phyloP scores from a whole-genome alignment of 2,113 vertebrate genomes.

The Mionectes macconnelli region DNA sequence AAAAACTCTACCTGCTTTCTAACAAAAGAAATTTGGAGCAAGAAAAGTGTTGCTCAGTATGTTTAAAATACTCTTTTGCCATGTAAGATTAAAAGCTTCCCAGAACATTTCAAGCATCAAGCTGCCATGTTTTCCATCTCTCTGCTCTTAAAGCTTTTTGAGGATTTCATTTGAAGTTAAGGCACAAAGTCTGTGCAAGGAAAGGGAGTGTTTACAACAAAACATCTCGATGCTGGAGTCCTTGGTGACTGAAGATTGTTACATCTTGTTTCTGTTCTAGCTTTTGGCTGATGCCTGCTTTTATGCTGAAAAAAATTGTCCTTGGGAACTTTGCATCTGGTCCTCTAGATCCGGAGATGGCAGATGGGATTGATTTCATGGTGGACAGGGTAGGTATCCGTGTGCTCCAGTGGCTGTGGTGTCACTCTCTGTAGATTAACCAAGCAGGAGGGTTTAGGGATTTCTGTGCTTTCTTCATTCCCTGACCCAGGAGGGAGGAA shows the following conservation, averaged over 20 bases:
- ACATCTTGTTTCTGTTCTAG: constrained; percentile 71
- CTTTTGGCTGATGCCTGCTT: constrained; percentile 98
- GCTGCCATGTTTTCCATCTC: neutral
- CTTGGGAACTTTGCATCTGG: constrained; percentile 96
- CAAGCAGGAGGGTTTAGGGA: neutral
- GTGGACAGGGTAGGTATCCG: constrained; percentile 89
- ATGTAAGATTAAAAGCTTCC: neutral
- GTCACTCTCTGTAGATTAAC: neutral
- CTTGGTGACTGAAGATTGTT: neutral
- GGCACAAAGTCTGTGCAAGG: neutral
- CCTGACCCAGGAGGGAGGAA: neutral
- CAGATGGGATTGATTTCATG: constrained; percentile 98
- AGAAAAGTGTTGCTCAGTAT: neutral
- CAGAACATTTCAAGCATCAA: neutral
- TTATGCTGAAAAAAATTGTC: constrained; percentile 98
- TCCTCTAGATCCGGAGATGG: constrained; percentile 94
- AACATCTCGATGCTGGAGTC: neutral
- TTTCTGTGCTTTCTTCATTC: neutral
- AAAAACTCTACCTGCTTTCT: neutral
- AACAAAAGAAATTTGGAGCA: neutral
- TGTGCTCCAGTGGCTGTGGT: neutral
- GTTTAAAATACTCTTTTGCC: neutral
- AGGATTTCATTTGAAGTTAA: neutral
- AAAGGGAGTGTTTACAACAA: neutral
- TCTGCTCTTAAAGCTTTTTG: neutral